Evolutionary conservation across 2,888 invertebrate species (phyloP).

Genomic region (Vesta saturnalis): DNA sequence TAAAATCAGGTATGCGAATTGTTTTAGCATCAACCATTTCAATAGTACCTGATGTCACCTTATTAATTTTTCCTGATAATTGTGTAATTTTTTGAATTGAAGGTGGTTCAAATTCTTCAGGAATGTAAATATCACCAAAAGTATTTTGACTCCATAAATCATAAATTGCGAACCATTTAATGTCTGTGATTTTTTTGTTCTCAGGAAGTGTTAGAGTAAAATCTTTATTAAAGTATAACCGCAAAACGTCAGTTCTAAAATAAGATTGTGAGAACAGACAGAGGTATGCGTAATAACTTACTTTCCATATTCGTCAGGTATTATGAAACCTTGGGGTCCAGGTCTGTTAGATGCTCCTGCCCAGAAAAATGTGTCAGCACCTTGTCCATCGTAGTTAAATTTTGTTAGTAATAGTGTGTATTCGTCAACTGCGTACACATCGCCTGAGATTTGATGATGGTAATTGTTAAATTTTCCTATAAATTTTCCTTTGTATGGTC

Average conservation of each 20-base stretch:
- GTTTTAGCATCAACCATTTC: slow-evolving; percentile 84
- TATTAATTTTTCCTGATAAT: slow-evolving; percentile 71
- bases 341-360: slow-evolving; percentile 88
- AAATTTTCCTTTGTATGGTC: slow-evolving; percentile 81
- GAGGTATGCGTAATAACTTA: slow-evolving; percentile 59
- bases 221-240: slow-evolving; percentile 87
- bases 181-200: slow-evolving; percentile 84
- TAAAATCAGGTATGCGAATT: slow-evolving; percentile 78
- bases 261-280: background rate
- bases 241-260: slow-evolving; percentile 82
- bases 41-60: slow-evolving; percentile 76
- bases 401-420: slow-evolving; percentile 81
- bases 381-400: slow-evolving; percentile 91
- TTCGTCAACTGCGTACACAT: slow-evolving; percentile 89
- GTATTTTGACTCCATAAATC: slow-evolving; percentile 88
- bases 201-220: slow-evolving; percentile 85
- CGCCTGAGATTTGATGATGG: slow-evolving; percentile 91
- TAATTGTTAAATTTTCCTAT: slow-evolving; percentile 89
- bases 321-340: slow-evolving; percentile 91
- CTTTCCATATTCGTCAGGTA: slow-evolving; percentile 89
- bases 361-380: slow-evolving; percentile 94
- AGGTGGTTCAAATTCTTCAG: slow-evolving; percentile 91
- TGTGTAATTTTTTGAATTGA: slow-evolving; percentile 67
- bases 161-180: slow-evolving; percentile 91
- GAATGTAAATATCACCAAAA: slow-evolving; percentile 90